Percentiles rank a stretch among this genome's conserved stretches.
phyloP scores from a whole-genome alignment of 2,797 vertebrate species.

The Chaunax sp. region DNA sequence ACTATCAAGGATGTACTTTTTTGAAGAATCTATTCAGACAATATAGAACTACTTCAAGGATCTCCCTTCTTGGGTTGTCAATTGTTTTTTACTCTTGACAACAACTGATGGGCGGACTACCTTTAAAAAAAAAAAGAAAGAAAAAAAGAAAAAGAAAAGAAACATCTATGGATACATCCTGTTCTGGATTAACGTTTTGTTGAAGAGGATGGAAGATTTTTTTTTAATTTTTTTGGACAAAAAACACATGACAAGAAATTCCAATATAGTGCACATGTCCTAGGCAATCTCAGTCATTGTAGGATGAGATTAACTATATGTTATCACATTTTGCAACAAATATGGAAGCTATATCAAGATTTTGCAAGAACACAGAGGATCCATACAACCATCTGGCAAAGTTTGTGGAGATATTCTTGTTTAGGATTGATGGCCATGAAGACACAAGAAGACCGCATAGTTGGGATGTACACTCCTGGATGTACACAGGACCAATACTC shows the following conservation, averaged over 20 bases:
- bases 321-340: conserved; percentile 22
- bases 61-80: conserved; percentile 43
- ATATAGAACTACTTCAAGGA: conserved; percentile 53
- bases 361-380: conserved; percentile 62
- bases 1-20: conserved; percentile 72
- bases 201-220: conserved; percentile 60
- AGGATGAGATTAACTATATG: conserved; percentile 33
- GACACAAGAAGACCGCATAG: conserved; percentile 66
- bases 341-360: conserved; percentile 57
- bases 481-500: conserved; percentile 46
- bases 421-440: conserved; percentile 71
- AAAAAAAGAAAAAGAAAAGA: no score
- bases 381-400: conserved; percentile 46
- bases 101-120: conserved; percentile 74
- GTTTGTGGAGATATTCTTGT: conserved; percentile 72
- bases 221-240: conserved; percentile 10
- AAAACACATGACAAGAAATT: conserved; percentile 28
- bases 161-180: conserved; percentile 74
- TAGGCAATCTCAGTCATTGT: conserved; percentile 34
- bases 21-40: conserved; percentile 54
- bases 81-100: conserved; percentile 35
- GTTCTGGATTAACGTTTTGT: conserved; percentile 77
- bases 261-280: conserved; percentile 23
- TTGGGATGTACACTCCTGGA: conserved; percentile 75
- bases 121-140: no score